A percentile compares a stretch with the other conserved stretches of the same genome.
Evolutionary conservation across 2,888 invertebrate species (phyloP).

Genomic region (Sinelater perroti): DNA sequence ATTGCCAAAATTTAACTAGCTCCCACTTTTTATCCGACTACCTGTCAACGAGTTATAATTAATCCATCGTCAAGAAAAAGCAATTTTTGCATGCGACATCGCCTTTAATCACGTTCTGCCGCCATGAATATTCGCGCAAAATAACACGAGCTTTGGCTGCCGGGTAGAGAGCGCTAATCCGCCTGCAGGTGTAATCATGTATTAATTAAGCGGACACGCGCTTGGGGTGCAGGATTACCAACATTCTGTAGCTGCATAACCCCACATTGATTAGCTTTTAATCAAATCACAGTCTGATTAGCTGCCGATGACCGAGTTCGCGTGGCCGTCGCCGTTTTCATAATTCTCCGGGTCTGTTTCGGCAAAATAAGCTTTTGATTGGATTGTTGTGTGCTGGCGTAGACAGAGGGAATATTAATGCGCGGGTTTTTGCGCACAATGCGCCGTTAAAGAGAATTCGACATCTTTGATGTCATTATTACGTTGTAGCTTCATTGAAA

Average conservation of each 20-base stretch:
- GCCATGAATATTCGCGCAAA: slow-evolving; percentile 35
- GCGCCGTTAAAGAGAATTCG: slow-evolving; percentile 8
- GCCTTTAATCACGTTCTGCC: slow-evolving; percentile 34
- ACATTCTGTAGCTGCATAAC: slow-evolving; percentile 49
- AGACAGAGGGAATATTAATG: slow-evolving; percentile 21
- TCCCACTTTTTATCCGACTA: no score
- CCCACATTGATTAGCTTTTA: slow-evolving; percentile 53
- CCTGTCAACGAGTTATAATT: no score
- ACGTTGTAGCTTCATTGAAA: no score
- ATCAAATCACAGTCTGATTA: slow-evolving; percentile 51
- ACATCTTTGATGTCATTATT: slow-evolving; percentile 19
- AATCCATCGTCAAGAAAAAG: slow-evolving; percentile 16
- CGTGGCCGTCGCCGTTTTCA: slow-evolving; percentile 23
- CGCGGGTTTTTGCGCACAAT: background rate
- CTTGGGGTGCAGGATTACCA: slow-evolving; percentile 49
- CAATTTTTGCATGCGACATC: slow-evolving; percentile 17
- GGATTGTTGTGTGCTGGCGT: background rate
- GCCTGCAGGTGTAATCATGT: slow-evolving; percentile 55
- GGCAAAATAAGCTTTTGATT: slow-evolving; percentile 10
- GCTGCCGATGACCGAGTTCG: slow-evolving; percentile 33
- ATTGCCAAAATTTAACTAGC: no score
- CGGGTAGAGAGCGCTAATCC: slow-evolving; percentile 42
- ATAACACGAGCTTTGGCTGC: slow-evolving; percentile 36
- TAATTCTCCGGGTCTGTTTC: slow-evolving; percentile 12
- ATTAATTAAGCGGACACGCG: slow-evolving; percentile 56